Percentiles rank a stretch among this genome's conserved stretches.
Evolutionary conservation across 2,888 invertebrate species (phyloP).

Genomic region (Allophyes oxyacanthae): DNA sequence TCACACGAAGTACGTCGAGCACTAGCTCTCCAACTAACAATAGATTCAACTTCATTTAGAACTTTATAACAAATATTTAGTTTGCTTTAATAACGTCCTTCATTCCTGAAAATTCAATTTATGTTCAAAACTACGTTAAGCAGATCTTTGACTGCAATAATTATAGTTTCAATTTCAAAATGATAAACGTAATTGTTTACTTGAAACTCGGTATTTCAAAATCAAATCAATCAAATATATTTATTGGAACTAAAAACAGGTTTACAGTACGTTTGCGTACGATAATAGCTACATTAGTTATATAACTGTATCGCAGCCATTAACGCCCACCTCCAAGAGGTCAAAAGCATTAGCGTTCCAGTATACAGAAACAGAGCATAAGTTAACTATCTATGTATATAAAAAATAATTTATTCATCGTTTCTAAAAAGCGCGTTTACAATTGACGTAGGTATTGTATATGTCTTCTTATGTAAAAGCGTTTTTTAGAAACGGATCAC

Average conservation of each 20-base stretch:
- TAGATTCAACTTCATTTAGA: conserved; percentile 42
- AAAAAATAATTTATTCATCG: conserved; percentile 15
- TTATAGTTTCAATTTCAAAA: conserved; percentile 32
- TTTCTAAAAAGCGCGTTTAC: conserved; percentile 13
- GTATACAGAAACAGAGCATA: too few species aligned
- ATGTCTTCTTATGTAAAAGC: too few species aligned
- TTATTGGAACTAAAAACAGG: too few species aligned
- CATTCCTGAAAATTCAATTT: conserved; percentile 38
- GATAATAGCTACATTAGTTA: too few species aligned
- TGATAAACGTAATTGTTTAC: conserved; percentile 2
- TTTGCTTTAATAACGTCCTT: conserved; percentile 41
- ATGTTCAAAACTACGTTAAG: conserved; percentile 39
- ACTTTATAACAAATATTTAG: conserved; percentile 45
- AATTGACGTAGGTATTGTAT: too few species aligned
- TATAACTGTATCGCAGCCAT: too few species aligned
- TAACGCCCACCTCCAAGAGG: too few species aligned
- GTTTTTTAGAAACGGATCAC: too few species aligned
- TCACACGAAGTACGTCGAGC: conserved; percentile 45
- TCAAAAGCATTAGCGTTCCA: too few species aligned
- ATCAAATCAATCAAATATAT: too few species aligned
- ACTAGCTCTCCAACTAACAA: conserved; percentile 28
- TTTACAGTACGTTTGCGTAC: too few species aligned
- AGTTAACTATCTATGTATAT: too few species aligned
- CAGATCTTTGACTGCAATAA: conserved; percentile 40
- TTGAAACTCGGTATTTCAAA: conserved; percentile 5